phyloP scores from a whole-genome alignment of 2,888 invertebrate genomes.

The Prosopocoilus inquinatus region DNA sequence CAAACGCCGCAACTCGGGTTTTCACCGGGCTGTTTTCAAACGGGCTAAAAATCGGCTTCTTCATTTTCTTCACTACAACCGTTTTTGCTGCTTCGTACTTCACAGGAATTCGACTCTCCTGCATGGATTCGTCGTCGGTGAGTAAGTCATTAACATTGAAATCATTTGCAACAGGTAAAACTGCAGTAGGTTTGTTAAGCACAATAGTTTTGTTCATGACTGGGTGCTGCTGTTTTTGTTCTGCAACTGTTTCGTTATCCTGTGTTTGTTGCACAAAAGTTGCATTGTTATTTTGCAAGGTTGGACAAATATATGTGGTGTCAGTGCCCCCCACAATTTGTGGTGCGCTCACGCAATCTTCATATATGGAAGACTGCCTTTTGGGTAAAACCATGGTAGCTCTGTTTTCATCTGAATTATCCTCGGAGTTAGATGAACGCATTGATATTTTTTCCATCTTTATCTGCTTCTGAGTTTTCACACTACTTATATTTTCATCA shows the following conservation, averaged over 20 bases:
- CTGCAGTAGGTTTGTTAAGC: conserved; percentile 12
- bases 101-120: conserved; percentile 11
- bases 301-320: too few relatives aligned
- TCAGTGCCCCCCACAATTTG: not conserved
- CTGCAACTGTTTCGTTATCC: conserved; percentile 10
- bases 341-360: not conserved
- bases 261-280: not conserved
- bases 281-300: not conserved
- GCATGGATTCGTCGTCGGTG: conserved; percentile 37
- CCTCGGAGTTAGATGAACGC: too few relatives aligned
- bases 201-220: conserved; percentile 24
- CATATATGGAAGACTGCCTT: too few relatives aligned
- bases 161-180: not conserved
- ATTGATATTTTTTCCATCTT: not conserved
- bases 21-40: conserved; percentile 60
- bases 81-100: conserved; percentile 19
- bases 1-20: conserved; percentile 62
- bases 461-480: conserved; percentile 12
- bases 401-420: too few relatives aligned
- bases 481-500: conserved; percentile 24
- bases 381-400: too few relatives aligned
- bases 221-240: not conserved
- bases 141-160: conserved; percentile 23
- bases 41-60: conserved; percentile 53
- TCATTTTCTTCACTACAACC: conserved; percentile 12